Evolutionary conservation across 2,888 invertebrate species (phyloP), one percentile per base, ranked within the genome.

Genomic region (Coleophora deauratella): DNA sequence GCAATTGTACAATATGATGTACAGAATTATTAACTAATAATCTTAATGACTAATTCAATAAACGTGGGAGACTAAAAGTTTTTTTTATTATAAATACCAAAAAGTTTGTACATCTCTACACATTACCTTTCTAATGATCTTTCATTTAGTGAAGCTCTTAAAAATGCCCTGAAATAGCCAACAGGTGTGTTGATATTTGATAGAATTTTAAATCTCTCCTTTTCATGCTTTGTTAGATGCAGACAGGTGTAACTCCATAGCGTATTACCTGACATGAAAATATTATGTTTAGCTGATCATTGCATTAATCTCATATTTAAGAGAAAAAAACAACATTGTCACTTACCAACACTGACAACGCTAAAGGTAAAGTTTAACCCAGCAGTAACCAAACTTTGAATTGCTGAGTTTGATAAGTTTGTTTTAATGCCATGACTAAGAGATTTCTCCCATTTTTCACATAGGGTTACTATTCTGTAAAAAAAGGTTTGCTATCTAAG

Each of bases 141-240:
- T 71, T 98, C 98, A 84, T 98, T 98, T 15, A 98, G 86, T 3
- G 95, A 88, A 12, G 96, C 92, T 50, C 98, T 87, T 27, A 98
- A 88, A 90, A 98, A 97, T 15, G 97, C 95, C 59, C 95, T 89
- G 14, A 94, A 94, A 57, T 93, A 88, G 11, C 96, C 96, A 38
- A 90, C 87, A n/a, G 86, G 85, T 6, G 86, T 84, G 47, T 85
- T 86, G 36, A 86, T 79, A 47, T 80, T 79, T 9, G 81, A 65
- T 1, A 86, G 64, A 39, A 92, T 88, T 56, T 90, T 88, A 72
- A 94, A 98, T 40, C 98, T 89, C 64, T 96, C 94, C 46, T 91
- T 90, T 72, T 97, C 97, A 69, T 96, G 96, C 68, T 92, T 91
- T 11, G 95, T 97, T 40, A 98, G 79, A 65, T 95, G 93, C 39